Percentiles rank a stretch among this genome's conserved stretches.
These are phyloP conservation scores for Ceuthmochares aereus DNA, from an alignment of 2,113 vertebrate genomes.

Conservation along the genomic window DNA sequence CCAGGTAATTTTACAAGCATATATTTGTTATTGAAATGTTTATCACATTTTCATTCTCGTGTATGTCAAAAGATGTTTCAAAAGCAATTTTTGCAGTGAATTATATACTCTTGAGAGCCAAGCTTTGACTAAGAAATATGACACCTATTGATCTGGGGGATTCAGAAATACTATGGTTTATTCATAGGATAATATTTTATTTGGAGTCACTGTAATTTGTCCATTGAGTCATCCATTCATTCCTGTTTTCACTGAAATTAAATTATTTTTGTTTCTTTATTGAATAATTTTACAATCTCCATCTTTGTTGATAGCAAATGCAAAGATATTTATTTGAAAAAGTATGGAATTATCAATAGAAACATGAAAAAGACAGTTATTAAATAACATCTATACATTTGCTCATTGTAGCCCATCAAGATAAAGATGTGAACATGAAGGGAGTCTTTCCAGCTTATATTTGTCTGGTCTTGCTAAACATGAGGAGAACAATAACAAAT, in stretches of 20 bases:
- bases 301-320: neutral
- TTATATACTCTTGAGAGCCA: neutral
- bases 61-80: neutral
- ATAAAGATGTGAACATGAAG: neutral
- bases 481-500: neutral
- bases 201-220: neutral
- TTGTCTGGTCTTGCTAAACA: neutral
- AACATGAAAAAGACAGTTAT: neutral
- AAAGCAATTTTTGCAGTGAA: neutral
- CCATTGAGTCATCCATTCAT: neutral
- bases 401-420: neutral
- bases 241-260: neutral
- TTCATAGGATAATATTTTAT: neutral
- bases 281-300: neutral
- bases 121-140: neutral
- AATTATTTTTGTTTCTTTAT: neutral
- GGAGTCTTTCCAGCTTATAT: neutral
- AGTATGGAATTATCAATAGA: neutral
- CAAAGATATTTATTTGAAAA: neutral
- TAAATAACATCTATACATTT: neutral
- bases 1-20: neutral
- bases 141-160: neutral
- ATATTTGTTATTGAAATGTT: neutral
- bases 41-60: neutral
- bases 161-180: neutral